Conservation (phyloP, 2,113 vertebrate species). For the Hemicordylus capensis region DNA sequence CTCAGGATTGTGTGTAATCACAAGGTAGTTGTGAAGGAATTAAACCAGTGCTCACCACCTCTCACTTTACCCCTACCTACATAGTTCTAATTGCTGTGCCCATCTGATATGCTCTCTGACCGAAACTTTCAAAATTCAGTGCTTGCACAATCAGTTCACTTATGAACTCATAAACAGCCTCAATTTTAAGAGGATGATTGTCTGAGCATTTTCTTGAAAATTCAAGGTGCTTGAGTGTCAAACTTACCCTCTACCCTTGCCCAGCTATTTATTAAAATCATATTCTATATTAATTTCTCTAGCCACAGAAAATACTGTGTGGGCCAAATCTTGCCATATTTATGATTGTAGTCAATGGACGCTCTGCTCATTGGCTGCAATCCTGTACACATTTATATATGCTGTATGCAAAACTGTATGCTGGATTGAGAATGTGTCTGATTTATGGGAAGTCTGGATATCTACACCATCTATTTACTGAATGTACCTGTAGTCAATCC, state of each 20-base stretch:
- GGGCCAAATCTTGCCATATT: background rate
- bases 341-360: background rate
- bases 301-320: constrained; percentile 13
- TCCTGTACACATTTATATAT: background rate
- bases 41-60: background rate
- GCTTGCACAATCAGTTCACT: background rate
- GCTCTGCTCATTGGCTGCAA: background rate
- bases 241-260: background rate
- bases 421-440: background rate
- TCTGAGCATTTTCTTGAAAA: background rate
- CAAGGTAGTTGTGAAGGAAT: background rate
- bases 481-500: constrained; percentile 34
- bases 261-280: background rate
- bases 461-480: background rate
- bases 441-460: background rate
- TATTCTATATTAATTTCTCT: background rate
- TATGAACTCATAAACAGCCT: background rate
- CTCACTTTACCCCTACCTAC: background rate
- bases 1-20: background rate
- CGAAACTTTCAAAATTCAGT: background rate
- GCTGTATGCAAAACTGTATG: background rate
- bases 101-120: background rate
- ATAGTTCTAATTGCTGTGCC: background rate
- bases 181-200: background rate
- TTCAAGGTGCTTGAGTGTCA: background rate